Conservation (phyloP, 2,113 vertebrate species). For the Malurus elegans region DNA sequence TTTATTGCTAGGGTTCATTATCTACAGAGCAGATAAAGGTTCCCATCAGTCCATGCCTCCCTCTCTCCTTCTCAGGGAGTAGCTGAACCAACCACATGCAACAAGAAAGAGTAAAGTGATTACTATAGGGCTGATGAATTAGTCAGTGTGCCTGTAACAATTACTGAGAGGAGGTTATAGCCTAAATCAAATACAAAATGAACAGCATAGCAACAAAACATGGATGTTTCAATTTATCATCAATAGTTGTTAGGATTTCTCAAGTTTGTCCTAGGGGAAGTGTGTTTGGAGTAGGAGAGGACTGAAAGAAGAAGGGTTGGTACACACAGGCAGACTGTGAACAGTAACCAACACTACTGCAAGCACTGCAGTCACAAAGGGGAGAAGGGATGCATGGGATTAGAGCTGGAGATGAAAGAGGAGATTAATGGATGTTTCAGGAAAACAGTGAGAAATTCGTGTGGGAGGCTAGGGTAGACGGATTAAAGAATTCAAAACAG, state of each 20-base stretch:
- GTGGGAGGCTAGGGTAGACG: background rate
- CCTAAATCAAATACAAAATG: background rate
- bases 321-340: background rate
- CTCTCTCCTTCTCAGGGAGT: background rate
- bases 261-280: background rate
- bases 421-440: background rate
- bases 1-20: background rate
- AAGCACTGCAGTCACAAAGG: background rate
- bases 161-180: background rate
- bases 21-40: background rate
- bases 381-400: background rate
- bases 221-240: background rate
- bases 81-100: background rate
- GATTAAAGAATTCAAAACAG: background rate
- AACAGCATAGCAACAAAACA: background rate
- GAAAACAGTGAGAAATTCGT: background rate
- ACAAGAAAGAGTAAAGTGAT: background rate
- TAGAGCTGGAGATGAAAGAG: background rate
- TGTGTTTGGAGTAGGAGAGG: background rate
- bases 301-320: background rate
- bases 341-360: background rate
- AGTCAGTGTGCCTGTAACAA: background rate
- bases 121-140: background rate
- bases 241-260: background rate
- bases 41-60: background rate